phyloP scores from a whole-genome alignment of 2,113 vertebrate species.

The Agapornis roseicollis region DNA sequence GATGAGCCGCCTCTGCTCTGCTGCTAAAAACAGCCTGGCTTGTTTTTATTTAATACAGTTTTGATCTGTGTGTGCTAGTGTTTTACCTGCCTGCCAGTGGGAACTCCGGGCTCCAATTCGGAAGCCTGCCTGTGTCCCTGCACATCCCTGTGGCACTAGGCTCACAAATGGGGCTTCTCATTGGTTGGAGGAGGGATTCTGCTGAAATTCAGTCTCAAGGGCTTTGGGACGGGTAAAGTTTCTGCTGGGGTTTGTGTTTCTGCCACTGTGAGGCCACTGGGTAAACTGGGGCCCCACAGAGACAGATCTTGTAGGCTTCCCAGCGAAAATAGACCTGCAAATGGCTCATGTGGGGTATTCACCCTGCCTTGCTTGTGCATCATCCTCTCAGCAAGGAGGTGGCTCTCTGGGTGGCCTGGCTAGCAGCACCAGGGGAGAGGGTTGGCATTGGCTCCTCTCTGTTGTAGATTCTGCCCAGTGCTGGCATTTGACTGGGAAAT shows the following conservation, averaged over 20 bases:
- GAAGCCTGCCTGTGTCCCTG: not conserved
- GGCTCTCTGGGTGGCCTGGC: not conserved
- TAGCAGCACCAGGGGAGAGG: not conserved
- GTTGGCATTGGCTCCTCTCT: not conserved
- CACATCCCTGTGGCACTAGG: rapidly evolving
- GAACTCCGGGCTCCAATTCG: not conserved
- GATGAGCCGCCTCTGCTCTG: conserved; percentile 49
- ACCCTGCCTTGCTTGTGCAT: not conserved
- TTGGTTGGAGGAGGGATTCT: not conserved
- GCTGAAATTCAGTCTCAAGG: not conserved
- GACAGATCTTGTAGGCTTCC: not conserved
- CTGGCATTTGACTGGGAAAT: not conserved
- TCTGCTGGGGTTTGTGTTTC: not conserved
- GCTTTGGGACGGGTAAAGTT: not conserved
- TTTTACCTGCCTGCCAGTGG: conserved; percentile 36
- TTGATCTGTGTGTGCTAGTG: conserved; percentile 7
- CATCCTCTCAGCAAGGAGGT: not conserved
- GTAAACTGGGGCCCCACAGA: not conserved
- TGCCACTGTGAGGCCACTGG: not conserved
- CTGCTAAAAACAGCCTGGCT: conserved; percentile 31
- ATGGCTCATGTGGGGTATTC: not conserved
- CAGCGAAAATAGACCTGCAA: not conserved
- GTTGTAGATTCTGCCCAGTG: not conserved
- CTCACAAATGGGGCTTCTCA: not conserved
- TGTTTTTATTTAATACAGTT: conserved; percentile 51